Evolutionary conservation across 1,140 invertebrate genomes (phyloP), one percentile per base, ranked within the genome.

Genomic region (Octopus sinensis): DNA sequence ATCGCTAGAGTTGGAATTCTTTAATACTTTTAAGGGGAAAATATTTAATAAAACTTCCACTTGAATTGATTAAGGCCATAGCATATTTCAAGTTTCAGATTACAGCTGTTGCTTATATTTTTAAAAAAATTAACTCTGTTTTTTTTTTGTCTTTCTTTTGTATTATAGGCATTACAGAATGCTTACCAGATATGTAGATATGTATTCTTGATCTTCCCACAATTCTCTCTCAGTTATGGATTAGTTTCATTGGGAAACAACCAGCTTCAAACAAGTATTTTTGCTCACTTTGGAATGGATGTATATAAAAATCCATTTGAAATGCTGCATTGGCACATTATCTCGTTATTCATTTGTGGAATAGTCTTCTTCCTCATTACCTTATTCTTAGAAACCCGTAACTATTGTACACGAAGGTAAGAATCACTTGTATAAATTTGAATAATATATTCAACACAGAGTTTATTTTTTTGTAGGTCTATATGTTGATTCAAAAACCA

Each of bases 201-300:
- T 30, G 77, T 88, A 4, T 88, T 89, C 84, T 84, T 89, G 52
- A 85, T 90, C 12, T 90, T 90, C 86, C 90, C 90, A 23, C 87
- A 88, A 82, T 91, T 84, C 82, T 82, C 81, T 76, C 82, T 90
- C 6, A 85, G 85, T 30, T 83, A 85, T n/a, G 89, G 88, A 6
- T 83, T 91, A 12, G 83, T 91, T 17, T 83, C 88, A 23, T 76
- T 91, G n/a, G 87, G 82, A 0, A 83, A 80, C 43, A 90, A 89
- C 82, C 86, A 89, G 80, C 52, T 89, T 4, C 81, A 84, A 54
- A 85, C 88, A 17, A 81, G 86, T 7, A 83, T 90, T 13, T 86
- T 88, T 52, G 78, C 80, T 78, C 82, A 83, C 30, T 89, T 89
- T 82, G 85, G 85, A 23, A 81, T 84, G 56, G 87, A 89, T 83